phyloP scores from a whole-genome alignment of 2,888 invertebrate genomes.

The Lycophotia porphyrea region DNA sequence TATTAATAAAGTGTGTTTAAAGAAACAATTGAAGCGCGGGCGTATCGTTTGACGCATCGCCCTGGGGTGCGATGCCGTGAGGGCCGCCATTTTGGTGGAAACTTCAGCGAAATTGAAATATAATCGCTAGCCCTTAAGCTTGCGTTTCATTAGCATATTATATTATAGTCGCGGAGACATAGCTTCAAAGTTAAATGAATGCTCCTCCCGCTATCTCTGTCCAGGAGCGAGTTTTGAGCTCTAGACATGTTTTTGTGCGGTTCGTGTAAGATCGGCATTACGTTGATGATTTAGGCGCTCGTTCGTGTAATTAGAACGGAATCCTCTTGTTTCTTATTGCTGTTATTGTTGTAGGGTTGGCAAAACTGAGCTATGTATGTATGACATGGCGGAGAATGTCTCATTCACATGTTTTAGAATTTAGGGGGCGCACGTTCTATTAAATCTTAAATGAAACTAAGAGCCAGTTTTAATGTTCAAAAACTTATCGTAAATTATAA shows the following conservation, averaged over 20 bases:
- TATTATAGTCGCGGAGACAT: constrained; percentile 59
- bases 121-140: constrained; percentile 54
- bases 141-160: constrained; percentile 70
- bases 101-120: constrained; percentile 62
- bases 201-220: background rate
- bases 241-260: constrained; percentile 33
- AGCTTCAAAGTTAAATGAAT: constrained; percentile 33
- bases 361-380: background rate
- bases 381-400: no score
- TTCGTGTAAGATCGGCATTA: constrained; percentile 45
- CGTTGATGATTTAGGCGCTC: constrained; percentile 39
- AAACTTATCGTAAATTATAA: background rate
- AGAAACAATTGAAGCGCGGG: background rate
- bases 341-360: constrained; percentile 48
- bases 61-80: background rate
- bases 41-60: background rate
- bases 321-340: constrained; percentile 55
- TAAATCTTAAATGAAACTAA: background rate
- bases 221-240: background rate
- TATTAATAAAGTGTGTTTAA: no score
- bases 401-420: no score
- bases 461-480: background rate
- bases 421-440: background rate
- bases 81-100: constrained; percentile 22
- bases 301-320: constrained; percentile 53